phyloP scores from a whole-genome alignment of 2,113 vertebrate genomes.

The Opisthocomus hoazin region DNA sequence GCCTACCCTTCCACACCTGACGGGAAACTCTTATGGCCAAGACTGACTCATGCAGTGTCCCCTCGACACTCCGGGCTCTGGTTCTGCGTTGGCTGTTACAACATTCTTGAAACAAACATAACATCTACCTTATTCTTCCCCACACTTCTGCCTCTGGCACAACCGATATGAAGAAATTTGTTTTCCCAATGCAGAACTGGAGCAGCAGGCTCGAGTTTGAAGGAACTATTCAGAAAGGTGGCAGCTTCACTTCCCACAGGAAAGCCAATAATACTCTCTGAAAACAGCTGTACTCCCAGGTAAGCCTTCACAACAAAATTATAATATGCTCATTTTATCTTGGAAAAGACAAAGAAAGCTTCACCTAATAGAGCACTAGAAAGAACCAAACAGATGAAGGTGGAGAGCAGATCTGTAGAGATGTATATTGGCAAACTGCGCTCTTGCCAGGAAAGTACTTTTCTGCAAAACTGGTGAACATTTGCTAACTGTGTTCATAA shows the following conservation, averaged over 20 bases:
- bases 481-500: not conserved
- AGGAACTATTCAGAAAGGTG: slow-evolving; percentile 10
- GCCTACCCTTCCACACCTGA: not conserved
- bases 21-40: not conserved
- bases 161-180: slow-evolving; percentile 1
- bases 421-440: not conserved
- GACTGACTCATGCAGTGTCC: not conserved
- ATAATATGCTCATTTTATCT: not conserved
- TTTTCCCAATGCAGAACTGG: not conserved
- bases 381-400: not conserved
- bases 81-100: not conserved
- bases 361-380: not conserved
- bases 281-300: not conserved
- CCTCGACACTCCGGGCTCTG: fast-evolving
- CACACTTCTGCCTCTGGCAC: slow-evolving; percentile 7
- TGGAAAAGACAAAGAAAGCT: not conserved
- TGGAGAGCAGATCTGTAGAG: not conserved
- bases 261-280: not conserved
- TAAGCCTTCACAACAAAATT: not conserved
- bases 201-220: not conserved
- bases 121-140: not conserved
- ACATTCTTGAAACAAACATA: not conserved
- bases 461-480: not conserved
- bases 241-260: slow-evolving; percentile 3
- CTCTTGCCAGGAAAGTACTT: not conserved